Base-by-base conservation (phyloP, 2,888 invertebrate genomes). In the Apodemia hepburni region DNA sequence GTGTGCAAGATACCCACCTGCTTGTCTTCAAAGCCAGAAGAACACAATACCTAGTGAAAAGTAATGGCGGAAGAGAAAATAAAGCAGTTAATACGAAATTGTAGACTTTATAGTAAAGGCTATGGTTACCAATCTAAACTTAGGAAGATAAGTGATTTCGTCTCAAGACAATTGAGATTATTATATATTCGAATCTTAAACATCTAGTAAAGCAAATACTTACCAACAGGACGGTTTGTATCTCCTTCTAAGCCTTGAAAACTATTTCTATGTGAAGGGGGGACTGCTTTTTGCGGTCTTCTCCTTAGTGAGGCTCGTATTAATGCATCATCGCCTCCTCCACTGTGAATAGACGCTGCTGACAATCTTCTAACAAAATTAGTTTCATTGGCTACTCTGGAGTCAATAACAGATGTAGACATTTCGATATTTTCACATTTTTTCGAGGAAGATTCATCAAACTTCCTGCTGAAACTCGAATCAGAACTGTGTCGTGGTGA, bases 271-370 rank as follows among this genome's bases (percentile, higher is more conserved):
- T 94, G 93, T 27, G 91, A 79, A 1, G 88, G 79, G 0, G 85
- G 82, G 5, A 87, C 81, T 6, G 79, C 79, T 69, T 89, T 91
- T 65, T 94, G 94, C 49, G 93, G 92, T 71, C 94, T 85, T 77
- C 93, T 86, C 71, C 94, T 82, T 66, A 93, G 79, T 47, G 93
- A 93, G 59, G 93, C 94, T 75, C 94, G 87, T 68, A 93, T 93
- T 61, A 94, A 80, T 61, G 93, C 92, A 70, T 92, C 93, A 68
- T 93, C 94, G 51, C 93, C 92, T 33, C 91, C 88, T 59, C 93
- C 93, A 70, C 90, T 91, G 59, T 92, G 87, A 68, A 87, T 82
- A 1, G 92, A 92, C 15, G 91, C 80, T 6, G 88, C 81, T 42
- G 92, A 92, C 27, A 92, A 78, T 59, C 90, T 78, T 61, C 92